Percentiles rank a stretch among this genome's conserved stretches.
These are phyloP conservation scores for Folsomia candida DNA, from an alignment of 2,888 invertebrate species.

Conservation along the genomic window DNA sequence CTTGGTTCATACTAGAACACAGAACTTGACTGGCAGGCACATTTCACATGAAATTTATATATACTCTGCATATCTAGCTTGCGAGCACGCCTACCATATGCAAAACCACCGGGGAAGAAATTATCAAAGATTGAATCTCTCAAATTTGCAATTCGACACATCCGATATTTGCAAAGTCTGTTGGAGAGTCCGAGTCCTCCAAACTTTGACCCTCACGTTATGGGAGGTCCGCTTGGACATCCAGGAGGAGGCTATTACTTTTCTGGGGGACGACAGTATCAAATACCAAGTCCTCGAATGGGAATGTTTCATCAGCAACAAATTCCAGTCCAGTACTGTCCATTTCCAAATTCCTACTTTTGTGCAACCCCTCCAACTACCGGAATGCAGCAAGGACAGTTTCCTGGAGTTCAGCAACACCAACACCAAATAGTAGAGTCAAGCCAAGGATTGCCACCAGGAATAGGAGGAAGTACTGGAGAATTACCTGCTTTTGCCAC, in stretches of 20 bases:
- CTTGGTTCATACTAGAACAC: no score
- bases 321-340: conserved; percentile 9
- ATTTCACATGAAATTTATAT: no score
- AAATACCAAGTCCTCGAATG: neutral
- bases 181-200: conserved; percentile 52
- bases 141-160: conserved; percentile 74
- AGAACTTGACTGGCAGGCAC: no score
- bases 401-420: neutral
- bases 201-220: conserved; percentile 12
- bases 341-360: neutral
- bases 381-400: neutral
- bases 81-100: no score
- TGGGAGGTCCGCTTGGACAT: conserved; percentile 3
- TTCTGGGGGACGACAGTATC: neutral
- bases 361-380: neutral
- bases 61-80: no score
- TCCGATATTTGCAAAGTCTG: conserved; percentile 67
- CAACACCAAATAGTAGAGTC: neutral
- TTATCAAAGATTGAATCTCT: conserved; percentile 81
- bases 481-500: neutral
- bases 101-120: conserved; percentile 77
- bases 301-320: conserved; percentile 9
- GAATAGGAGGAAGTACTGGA: neutral
- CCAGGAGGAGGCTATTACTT: neutral
- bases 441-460: neutral